Percentiles rank a stretch among this genome's conserved stretches.
Conservation (phyloP, 2,888 invertebrate genomes). For the Nemotelus pantherinus region DNA sequence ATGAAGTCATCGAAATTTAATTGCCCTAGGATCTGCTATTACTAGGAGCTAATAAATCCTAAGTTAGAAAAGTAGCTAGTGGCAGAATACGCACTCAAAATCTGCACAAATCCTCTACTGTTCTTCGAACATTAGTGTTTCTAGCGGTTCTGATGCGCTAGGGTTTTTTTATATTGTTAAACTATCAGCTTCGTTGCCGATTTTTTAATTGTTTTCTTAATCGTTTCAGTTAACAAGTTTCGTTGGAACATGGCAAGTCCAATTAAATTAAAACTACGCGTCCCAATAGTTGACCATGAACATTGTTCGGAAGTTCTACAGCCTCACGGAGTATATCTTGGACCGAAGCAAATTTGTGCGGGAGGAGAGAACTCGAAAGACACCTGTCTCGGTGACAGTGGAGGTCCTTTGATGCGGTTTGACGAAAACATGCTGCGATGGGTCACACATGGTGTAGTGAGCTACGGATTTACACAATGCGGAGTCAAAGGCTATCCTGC, state of each 20-base stretch:
- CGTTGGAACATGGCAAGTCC: constrained; percentile 66
- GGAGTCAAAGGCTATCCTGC: constrained; percentile 75
- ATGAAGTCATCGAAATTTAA: no score
- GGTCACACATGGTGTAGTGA: constrained; percentile 73
- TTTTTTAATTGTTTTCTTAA: background rate
- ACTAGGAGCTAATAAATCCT: no score
- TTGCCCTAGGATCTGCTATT: no score
- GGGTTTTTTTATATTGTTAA: no score
- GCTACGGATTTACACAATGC: constrained; percentile 73
- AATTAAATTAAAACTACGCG: constrained; percentile 71
- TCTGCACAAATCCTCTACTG: no score
- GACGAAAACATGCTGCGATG: constrained; percentile 66
- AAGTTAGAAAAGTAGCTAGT: no score
- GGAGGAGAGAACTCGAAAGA: constrained; percentile 76
- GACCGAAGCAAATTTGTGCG: constrained; percentile 73
- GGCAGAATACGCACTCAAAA: no score
- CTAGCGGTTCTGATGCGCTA: no score
- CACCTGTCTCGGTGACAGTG: constrained; percentile 76
- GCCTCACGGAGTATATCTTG: constrained; percentile 66
- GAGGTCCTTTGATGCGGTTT: constrained; percentile 77
- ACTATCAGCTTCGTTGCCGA: background rate
- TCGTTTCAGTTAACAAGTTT: constrained; percentile 60
- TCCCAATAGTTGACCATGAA: constrained; percentile 68
- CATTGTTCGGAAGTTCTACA: constrained; percentile 69
- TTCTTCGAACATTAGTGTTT: no score